A percentile compares a stretch with the other conserved stretches of the same genome.
Evolutionary conservation across 2,797 vertebrate species (phyloP).

Genomic region (Petrocephalus sullivani): DNA sequence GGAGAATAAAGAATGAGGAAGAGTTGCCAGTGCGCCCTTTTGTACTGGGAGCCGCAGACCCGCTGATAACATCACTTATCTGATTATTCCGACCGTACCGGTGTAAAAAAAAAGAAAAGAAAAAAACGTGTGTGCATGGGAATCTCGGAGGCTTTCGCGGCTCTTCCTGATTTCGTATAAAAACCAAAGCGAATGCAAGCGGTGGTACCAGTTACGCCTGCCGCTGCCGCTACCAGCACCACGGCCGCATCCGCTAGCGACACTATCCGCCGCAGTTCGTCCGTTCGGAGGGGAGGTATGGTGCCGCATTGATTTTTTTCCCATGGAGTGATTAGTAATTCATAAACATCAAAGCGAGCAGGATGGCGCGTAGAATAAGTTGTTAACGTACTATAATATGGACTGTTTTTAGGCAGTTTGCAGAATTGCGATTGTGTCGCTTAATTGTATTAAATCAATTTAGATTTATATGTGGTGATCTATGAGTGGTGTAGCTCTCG

Average conservation of each 20-base stretch:
- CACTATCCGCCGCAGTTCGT: slow-evolving; percentile 28
- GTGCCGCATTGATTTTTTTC: slow-evolving; percentile 20
- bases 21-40: slow-evolving; percentile 55
- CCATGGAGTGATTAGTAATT: neutral
- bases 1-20: slow-evolving; percentile 68
- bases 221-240: slow-evolving; percentile 36
- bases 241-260: slow-evolving; percentile 30
- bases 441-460: neutral
- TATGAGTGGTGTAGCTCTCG: neutral
- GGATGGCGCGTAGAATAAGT: neutral
- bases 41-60: slow-evolving; percentile 55
- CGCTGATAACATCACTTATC: slow-evolving; percentile 63
- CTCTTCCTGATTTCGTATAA: slow-evolving; percentile 57
- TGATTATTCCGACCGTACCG: slow-evolving; percentile 51
- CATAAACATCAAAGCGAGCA: neutral
- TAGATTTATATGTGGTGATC: neutral
- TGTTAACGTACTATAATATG: neutral
- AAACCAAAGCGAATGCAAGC: slow-evolving; percentile 48
- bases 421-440: neutral
- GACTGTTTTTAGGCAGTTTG: neutral
- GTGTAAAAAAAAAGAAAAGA: slow-evolving; percentile 34
- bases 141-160: slow-evolving; percentile 51
- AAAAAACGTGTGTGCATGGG: slow-evolving; percentile 53
- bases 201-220: slow-evolving; percentile 35
- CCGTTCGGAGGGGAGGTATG: slow-evolving; percentile 53